Base-by-base conservation (phyloP, 2,113 vertebrate genomes). In the Emberiza fucata region DNA sequence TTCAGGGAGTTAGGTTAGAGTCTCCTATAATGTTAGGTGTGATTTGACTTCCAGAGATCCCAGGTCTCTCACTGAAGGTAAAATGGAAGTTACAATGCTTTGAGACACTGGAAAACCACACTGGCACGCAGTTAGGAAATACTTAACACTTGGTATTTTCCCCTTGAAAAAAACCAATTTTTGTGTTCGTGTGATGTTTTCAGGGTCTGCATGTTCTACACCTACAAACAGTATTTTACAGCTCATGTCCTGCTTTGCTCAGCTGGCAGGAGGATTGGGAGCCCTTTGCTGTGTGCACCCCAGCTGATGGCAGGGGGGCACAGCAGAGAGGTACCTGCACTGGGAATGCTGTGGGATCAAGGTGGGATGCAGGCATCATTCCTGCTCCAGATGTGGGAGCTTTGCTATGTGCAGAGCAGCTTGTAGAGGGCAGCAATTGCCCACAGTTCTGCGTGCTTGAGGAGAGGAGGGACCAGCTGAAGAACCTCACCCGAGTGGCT, bases 401-500 rank as follows among this genome's bases (percentile, higher is more conserved):
- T 71, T 35, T 96, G 97, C 96, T 76, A 65, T 95, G 88, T 92
- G 90, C 87, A 86, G 13, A 57, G 12, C 70, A 71, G 71, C 97
- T 97, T 94, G 88, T 96, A 98, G 98, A 96, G 98, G 98, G 98
- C 98, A 98, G 98, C 95, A 98, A 42, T 86, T n/a, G 82, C 95
- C 77, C 56, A 66, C 59, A 19, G 24, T 94, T 98, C 22, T 42
- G 14, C 63, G 70, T 92, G 85, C 81, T n/a, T 17, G 44, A 51
- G 45, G 42, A 56, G 66, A 80, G 88, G 29, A 85, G 33, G 79
- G 66, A 90, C 39, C 64, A 53, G 68, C 50, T 81, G n/a, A 82
- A 57, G 69, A 82, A 86, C 80, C 84, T 76, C 59, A 42, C 50
- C 14, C 17, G 14, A 63, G 37, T 39, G 40, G 4, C 63, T 69